These are phyloP conservation scores for Burhinus oedicnemus DNA, from an alignment of 2,113 vertebrate species.

Conservation along the genomic window DNA sequence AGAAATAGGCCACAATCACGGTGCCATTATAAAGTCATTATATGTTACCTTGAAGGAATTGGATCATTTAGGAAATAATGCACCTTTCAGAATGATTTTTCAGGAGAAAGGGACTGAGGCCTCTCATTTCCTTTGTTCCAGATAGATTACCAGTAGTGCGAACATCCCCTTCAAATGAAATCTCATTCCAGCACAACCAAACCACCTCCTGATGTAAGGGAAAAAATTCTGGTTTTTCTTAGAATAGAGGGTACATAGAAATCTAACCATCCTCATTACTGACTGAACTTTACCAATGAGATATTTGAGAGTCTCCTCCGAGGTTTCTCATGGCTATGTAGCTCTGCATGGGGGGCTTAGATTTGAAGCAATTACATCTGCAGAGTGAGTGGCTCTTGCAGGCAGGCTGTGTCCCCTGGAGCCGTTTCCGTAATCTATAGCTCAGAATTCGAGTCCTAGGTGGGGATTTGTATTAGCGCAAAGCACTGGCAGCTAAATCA, in stretches of 20 bases:
- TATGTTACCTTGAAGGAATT: background rate
- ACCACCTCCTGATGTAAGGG: background rate
- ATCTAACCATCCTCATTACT: background rate
- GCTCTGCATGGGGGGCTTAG: background rate
- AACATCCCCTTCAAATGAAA: background rate
- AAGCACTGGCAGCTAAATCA: background rate
- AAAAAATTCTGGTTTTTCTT: background rate
- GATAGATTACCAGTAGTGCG: accelerated
- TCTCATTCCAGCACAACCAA: background rate
- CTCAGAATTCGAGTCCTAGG: background rate
- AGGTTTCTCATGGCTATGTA: background rate
- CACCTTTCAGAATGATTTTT: background rate
- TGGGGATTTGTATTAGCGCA: background rate
- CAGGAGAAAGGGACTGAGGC: background rate
- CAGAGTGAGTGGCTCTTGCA: background rate
- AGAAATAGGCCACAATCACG: background rate
- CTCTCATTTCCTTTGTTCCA: background rate
- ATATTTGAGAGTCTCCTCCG: background rate
- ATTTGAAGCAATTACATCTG: background rate
- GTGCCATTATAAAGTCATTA: background rate
- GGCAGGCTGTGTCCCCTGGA: background rate
- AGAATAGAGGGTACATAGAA: background rate
- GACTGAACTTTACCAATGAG: background rate
- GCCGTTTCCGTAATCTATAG: background rate
- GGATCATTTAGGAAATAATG: background rate